A percentile compares a stretch with the other conserved stretches of the same genome.
These are phyloP conservation scores for Drosophila setosimentum DNA, from an alignment of 2,888 invertebrate species.

Conservation along the genomic window DNA sequence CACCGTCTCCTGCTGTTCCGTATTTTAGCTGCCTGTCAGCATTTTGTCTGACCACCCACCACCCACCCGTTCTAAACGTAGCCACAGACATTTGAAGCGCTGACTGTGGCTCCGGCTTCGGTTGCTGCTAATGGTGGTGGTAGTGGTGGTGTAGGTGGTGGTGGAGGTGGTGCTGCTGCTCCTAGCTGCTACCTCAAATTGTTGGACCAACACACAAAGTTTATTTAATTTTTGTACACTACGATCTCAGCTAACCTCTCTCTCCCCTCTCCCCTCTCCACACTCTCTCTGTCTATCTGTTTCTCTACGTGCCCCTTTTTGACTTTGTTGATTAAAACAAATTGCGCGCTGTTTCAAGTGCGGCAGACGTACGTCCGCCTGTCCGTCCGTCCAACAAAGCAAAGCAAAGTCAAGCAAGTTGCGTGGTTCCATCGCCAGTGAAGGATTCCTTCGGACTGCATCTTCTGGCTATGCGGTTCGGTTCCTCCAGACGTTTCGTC, in stretches of 20 bases:
- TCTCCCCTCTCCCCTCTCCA: background rate
- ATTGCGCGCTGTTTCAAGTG: constrained; percentile 73
- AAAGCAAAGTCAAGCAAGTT: constrained; percentile 13
- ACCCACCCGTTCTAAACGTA: constrained; percentile 12
- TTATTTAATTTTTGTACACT: constrained; percentile 74
- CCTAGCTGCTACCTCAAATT: constrained; percentile 62
- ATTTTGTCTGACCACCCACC: constrained; percentile 55
- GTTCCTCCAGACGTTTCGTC: constrained; percentile 31
- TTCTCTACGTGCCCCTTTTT: constrained; percentile 56
- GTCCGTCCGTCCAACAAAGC: constrained; percentile 14
- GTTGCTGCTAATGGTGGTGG: background rate
- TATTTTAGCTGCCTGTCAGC: constrained; percentile 55
- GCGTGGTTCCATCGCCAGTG: background rate
- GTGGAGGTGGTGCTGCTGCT: constrained; percentile 7
- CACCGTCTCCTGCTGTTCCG: constrained; percentile 15
- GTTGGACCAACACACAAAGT: constrained; percentile 72
- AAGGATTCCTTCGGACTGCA: constrained; percentile 8
- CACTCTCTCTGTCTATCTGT: background rate
- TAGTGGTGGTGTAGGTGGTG: background rate
- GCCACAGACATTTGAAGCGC: constrained; percentile 60
- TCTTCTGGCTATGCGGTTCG: background rate
- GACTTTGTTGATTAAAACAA: constrained; percentile 80
- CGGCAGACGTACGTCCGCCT: constrained; percentile 39
- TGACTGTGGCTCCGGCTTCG: constrained; percentile 27
- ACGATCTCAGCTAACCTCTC: background rate